These are phyloP conservation scores for Pleuronectes platessa DNA, from an alignment of 2,113 vertebrate genomes.

Conservation along the genomic window DNA sequence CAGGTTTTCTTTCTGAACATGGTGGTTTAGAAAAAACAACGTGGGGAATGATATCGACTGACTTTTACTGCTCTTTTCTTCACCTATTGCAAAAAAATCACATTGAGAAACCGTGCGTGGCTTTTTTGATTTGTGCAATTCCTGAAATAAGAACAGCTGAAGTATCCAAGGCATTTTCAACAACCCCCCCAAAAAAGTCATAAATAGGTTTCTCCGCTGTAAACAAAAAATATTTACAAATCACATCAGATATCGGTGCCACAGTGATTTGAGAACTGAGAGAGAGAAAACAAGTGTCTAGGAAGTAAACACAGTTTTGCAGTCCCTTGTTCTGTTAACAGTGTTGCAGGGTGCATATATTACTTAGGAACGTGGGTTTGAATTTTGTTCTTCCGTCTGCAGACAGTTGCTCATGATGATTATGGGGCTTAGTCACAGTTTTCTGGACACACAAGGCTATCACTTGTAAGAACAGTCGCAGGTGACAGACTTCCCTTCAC, in stretches of 20 bases:
- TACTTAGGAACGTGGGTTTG: constrained; percentile 25
- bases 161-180: constrained; percentile 47
- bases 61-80: constrained; percentile 14
- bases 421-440: constrained; percentile 58
- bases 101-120: constrained; percentile 11
- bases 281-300: constrained; percentile 44
- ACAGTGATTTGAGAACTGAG: constrained; percentile 69
- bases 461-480: constrained; percentile 50
- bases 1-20: constrained; percentile 11
- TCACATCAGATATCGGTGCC: constrained; percentile 55
- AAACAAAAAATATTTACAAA: constrained; percentile 71
- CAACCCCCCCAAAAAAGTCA: constrained; percentile 57
- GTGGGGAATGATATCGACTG: constrained; percentile 11
- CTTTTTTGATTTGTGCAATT: constrained; percentile 44
- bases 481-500: constrained; percentile 24
- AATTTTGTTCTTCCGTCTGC: constrained; percentile 39
- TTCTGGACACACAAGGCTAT: constrained; percentile 60
- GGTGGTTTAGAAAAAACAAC: constrained; percentile 36
- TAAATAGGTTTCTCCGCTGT: constrained; percentile 73
- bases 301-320: constrained; percentile 56
- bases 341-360: constrained; percentile 53
- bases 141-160: constrained; percentile 43
- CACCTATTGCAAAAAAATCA: constrained; percentile 20
- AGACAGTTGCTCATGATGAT: constrained; percentile 37
- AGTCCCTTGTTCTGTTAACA: constrained; percentile 58